These are phyloP conservation scores for Campopleginae sp. DNA, from an alignment of 2,888 invertebrate species.

Conservation along the genomic window DNA sequence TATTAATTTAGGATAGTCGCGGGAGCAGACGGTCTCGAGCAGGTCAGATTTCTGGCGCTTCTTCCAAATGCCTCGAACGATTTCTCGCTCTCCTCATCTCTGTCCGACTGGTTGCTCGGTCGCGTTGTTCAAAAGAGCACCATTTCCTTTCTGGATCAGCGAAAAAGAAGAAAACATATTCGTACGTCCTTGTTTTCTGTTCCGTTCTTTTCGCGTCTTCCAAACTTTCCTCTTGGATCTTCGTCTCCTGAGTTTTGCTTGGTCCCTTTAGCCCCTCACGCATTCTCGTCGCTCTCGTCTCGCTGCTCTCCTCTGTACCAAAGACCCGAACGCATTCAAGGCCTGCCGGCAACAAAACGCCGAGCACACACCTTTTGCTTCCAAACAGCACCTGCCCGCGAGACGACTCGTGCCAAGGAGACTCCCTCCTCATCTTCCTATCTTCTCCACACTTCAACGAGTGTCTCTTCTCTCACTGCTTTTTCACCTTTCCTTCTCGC, in stretches of 20 bases:
- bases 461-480: slow-evolving; percentile 11
- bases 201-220: slow-evolving; percentile 13
- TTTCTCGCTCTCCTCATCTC: slow-evolving; percentile 15
- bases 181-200: slow-evolving; percentile 12
- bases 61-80: slow-evolving; percentile 15
- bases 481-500: slow-evolving; percentile 10
- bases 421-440: slow-evolving; percentile 12
- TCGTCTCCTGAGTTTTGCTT: neutral
- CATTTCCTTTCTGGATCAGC: slow-evolving; percentile 70
- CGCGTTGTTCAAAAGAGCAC: slow-evolving; percentile 40
- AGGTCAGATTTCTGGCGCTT: slow-evolving; percentile 66
- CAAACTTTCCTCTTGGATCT: slow-evolving; percentile 10
- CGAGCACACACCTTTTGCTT: slow-evolving; percentile 73
- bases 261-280: slow-evolving; percentile 48
- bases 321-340: slow-evolving; percentile 78
- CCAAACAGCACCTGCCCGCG: slow-evolving; percentile 65
- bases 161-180: slow-evolving; percentile 42
- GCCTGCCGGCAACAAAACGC: slow-evolving; percentile 73
- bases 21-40: slow-evolving; percentile 43
- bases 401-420: slow-evolving; percentile 49
- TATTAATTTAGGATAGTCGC: slow-evolving; percentile 24
- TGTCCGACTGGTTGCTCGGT: neutral
- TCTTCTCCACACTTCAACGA: slow-evolving; percentile 22
- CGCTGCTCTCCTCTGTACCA: slow-evolving; percentile 71
- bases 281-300: slow-evolving; percentile 54